Conservation (phyloP, 2,113 vertebrate species). For the Seriola rivoliana region DNA sequence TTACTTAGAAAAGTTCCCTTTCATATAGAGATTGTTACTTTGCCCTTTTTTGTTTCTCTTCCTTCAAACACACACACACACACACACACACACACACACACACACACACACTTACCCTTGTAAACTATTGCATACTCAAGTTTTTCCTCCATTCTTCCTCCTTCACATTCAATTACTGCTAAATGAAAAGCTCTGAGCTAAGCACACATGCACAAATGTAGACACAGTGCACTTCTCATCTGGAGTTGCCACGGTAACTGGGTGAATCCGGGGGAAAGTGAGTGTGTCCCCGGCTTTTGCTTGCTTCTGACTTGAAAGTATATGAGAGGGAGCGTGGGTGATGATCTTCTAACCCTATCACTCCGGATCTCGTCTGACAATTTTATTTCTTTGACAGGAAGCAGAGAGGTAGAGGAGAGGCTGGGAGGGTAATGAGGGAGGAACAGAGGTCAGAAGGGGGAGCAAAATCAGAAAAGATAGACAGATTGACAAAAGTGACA, state of each 20-base stretch:
- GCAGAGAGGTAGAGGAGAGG: slow-evolving; percentile 1
- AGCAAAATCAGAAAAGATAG: neutral
- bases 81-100: slow-evolving; percentile 6
- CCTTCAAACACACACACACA: neutral
- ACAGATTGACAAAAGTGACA: neutral
- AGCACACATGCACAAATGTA: slow-evolving; percentile 31
- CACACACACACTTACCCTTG: neutral
- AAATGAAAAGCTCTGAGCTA: slow-evolving; percentile 40
- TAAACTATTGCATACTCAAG: neutral
- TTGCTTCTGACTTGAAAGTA: slow-evolving; percentile 26
- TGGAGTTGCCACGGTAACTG: slow-evolving; percentile 77
- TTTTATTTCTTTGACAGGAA: neutral
- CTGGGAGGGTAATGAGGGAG: neutral
- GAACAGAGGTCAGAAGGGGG: neutral
- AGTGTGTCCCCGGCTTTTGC: neutral
- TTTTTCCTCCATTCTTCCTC: slow-evolving; percentile 15
- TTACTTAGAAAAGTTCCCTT: too few species aligned
- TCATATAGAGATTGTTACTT: too few species aligned
- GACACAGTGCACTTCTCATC: slow-evolving; percentile 26
- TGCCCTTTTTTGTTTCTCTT: neutral
- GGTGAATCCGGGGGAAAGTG: slow-evolving; percentile 41
- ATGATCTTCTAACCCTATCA: slow-evolving; percentile 38
- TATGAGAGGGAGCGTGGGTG: neutral
- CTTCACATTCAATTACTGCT: slow-evolving; percentile 57
- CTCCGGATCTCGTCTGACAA: slow-evolving; percentile 5